Evolutionary conservation across 2,888 invertebrate genomes (phyloP), one percentile per base, ranked within the genome.

Genomic region (Ischnura elegans): DNA sequence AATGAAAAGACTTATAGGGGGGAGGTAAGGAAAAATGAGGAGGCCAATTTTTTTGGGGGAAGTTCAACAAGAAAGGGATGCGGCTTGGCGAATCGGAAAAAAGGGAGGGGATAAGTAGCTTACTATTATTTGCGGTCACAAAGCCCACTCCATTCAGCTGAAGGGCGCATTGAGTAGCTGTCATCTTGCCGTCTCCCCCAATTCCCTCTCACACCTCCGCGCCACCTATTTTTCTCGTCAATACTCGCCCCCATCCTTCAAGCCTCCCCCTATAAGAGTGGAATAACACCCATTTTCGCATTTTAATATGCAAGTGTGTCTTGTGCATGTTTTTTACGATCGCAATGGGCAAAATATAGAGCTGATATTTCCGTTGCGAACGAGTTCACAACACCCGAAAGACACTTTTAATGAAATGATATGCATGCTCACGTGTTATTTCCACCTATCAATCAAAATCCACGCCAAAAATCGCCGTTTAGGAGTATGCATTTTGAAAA

Each of bases 61-160:
- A 25, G 6, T 61, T 1, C 76, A 76, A 76, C 36, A 76, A 36
- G 76, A 76, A 76, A 76, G 76, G 61, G 76, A 76, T 76, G 6
- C 25, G 36, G 76, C 36, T 76, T 76, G 36, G 76, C 76, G 29
- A 76, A 36, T 36, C 13, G n/a, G n/a, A n/a, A 10, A 76, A 36
- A 25, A 61, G n/a, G 19, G 90, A 51, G 61, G 66, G 25, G 29
- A 42, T 90, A 66, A 61, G 90, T 90, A 90, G 90, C 90, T 90
- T 90, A 90, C 61, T 66, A 90, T 90, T 66, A 66, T 90, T 61
- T 61, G 55, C 90, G 90, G 90, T 47, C 90, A 90, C 61, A 61
- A 61, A 61, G 61, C 90, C 76, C 61, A 42, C 45, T 87, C 90
- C 25, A 29, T 43, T 61, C 43, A 66, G n/a, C 16, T 43, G 90